phyloP scores from a whole-genome alignment of 2,113 vertebrate genomes.

The Budorcas taxicolor region DNA sequence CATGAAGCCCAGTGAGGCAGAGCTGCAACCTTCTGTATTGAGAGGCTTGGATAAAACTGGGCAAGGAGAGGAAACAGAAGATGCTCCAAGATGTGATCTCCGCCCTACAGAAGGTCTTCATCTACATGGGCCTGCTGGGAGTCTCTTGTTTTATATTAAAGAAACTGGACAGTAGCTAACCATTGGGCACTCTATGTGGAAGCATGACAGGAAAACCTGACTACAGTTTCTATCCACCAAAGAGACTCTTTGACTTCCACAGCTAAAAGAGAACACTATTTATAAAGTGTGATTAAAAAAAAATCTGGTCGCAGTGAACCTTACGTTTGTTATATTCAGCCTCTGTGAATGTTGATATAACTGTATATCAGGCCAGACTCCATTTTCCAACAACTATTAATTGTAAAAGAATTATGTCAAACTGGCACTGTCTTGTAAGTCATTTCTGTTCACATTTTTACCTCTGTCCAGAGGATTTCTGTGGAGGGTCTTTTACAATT shows the following conservation, averaged over 20 bases:
- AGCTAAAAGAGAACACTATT: neutral
- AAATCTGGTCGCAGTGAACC: neutral
- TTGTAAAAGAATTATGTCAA: constrained; percentile 28
- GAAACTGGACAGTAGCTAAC: constrained; percentile 88
- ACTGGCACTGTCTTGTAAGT: neutral
- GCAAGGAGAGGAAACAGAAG: constrained; percentile 86
- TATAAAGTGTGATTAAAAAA: neutral
- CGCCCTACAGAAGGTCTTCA: constrained; percentile 84
- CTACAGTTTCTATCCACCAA: neutral
- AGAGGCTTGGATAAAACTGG: constrained; percentile 86
- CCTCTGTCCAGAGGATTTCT: neutral
- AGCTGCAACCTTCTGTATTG: constrained; percentile 79
- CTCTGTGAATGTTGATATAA: neutral
- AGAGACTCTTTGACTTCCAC: neutral
- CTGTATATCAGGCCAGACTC: neutral
- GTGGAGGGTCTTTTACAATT: neutral
- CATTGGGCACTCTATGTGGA: neutral
- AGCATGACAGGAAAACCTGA: neutral
- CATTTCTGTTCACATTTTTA: neutral
- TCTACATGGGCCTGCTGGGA: constrained; percentile 84
- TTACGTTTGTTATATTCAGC: neutral
- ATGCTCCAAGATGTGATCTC: constrained; percentile 85
- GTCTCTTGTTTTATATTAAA: constrained; percentile 86
- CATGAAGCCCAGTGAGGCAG: neutral
- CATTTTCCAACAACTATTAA: neutral